Base-by-base conservation (phyloP, 1,140 invertebrate species). In the Ruditapes philippinarum region DNA sequence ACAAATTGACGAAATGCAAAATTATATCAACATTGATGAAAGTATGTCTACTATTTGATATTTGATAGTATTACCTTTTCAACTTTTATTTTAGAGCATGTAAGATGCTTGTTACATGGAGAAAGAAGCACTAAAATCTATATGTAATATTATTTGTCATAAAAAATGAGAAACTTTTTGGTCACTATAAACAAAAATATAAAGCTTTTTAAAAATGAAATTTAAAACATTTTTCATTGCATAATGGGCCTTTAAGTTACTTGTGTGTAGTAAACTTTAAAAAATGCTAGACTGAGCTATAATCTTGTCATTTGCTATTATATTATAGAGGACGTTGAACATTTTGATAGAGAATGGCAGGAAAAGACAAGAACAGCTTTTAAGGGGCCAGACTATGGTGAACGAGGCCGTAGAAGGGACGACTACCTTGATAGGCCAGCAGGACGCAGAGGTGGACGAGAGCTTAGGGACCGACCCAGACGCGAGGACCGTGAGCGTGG, bases 261-360 rank as follows among this genome's bases (percentile, higher is more conserved):
- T n/a, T n/a, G n/a, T n/a, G n/a, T n/a, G n/a, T n/a, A n/a, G n/a
- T n/a, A n/a, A n/a, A n/a, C n/a, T n/a, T n/a, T n/a, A n/a, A n/a
- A n/a, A n/a, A n/a, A n/a, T n/a, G n/a, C n/a, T n/a, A n/a, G n/a
- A n/a, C n/a, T n/a, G n/a, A n/a, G n/a, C n/a, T n/a, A n/a, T n/a
- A n/a, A n/a, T n/a, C n/a, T n/a, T n/a, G n/a, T n/a, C n/a, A n/a
- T n/a, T n/a, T n/a, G n/a, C n/a, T n/a, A n/a, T n/a, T 33, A 9
- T 4, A 83, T 54, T 86, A 4, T 2, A 86, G 84, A 78, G 36
- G 73, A 86, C 45, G 49, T 57, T 12, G 70, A 86, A 25, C 5
- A 33, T 22, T 86, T 86, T 78, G 49, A 86, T n/a, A 74, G 73
- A 78, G 84, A 86, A 78, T 86, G 84, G 84, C 45, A 78, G 17